Percentiles rank a stretch among this genome's conserved stretches.
phyloP scores from a whole-genome alignment of 2,888 invertebrate genomes.

The Drosophila macrospina region DNA sequence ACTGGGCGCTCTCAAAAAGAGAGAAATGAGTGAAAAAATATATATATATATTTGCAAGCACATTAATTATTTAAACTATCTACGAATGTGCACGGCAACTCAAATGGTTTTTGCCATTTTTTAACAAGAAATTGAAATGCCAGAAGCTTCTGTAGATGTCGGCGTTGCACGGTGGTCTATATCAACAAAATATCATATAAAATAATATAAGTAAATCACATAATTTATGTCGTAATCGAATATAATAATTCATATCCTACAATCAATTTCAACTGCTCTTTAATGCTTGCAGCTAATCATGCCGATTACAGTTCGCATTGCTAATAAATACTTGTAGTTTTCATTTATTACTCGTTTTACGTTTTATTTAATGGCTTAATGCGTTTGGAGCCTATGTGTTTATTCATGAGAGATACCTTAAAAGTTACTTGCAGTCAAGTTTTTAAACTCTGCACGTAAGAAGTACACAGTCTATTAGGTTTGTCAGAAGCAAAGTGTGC shows the following conservation, averaged over 20 bases:
- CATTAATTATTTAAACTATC: conserved; percentile 82
- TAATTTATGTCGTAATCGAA: too few relatives aligned
- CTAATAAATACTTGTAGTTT: too few relatives aligned
- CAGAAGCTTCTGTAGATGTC: conserved; percentile 15
- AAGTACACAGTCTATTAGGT: too few relatives aligned
- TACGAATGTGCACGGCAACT: conserved; percentile 63
- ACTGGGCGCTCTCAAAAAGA: conserved; percentile 31
- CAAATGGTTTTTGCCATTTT: conserved; percentile 29
- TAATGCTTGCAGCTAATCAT: neutral
- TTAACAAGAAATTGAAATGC: conserved; percentile 14
- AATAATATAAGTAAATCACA: too few relatives aligned
- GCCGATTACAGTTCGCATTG: too few relatives aligned
- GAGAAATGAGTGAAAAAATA: conserved; percentile 26
- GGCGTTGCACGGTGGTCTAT: conserved; percentile 31
- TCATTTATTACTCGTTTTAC: neutral
- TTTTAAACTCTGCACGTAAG: too few relatives aligned
- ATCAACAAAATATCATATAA: neutral
- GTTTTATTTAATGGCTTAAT: neutral
- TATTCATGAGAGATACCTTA: too few relatives aligned
- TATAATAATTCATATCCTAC: neutral
- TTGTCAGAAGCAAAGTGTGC: too few relatives aligned
- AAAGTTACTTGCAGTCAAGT: too few relatives aligned
- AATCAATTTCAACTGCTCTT: neutral
- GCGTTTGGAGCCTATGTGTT: neutral
- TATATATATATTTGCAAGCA: conserved; percentile 47